Evolutionary conservation across 2,888 invertebrate species (phyloP).

Genomic region (Ptychoptera albimana): DNA sequence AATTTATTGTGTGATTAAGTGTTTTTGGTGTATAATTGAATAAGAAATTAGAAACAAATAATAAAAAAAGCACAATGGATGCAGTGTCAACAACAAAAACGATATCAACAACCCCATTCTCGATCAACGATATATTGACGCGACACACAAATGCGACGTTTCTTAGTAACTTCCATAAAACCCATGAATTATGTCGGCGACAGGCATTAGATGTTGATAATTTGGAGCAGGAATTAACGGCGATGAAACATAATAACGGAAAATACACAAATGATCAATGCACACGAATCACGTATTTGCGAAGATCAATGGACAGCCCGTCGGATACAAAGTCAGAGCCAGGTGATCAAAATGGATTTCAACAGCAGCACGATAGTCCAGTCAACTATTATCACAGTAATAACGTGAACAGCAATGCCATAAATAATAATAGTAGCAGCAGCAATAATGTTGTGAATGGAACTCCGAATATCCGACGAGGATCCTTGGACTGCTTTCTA

Average conservation of each 20-base stretch:
- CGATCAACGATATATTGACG: slow-evolving; percentile 57
- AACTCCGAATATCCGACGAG: slow-evolving; percentile 3
- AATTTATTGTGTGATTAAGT: slow-evolving; percentile 13
- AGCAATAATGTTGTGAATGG: slow-evolving; percentile 1
- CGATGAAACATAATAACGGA: slow-evolving; percentile 13
- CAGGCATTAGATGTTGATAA: slow-evolving; percentile 9
- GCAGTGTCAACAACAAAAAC: slow-evolving; percentile 16
- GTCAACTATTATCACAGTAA: slow-evolving; percentile 3
- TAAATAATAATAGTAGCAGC: not conserved
- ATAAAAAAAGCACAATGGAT: slow-evolving; percentile 7
- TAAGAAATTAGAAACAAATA: slow-evolving; percentile 22
- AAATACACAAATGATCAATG: too few relatives aligned
- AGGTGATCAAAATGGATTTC: slow-evolving; percentile 7
- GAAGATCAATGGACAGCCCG: not conserved
- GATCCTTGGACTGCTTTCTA: slow-evolving; percentile 10
- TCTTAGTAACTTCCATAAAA: slow-evolving; percentile 6
- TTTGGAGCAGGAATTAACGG: slow-evolving; percentile 3
- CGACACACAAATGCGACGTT: slow-evolving; percentile 18
- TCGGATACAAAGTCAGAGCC: slow-evolving; percentile 11
- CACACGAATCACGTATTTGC: not conserved
- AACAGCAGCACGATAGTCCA: slow-evolving; percentile 3
- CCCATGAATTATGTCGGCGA: slow-evolving; percentile 7
- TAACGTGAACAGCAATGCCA: slow-evolving; percentile 3
- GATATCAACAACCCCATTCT: slow-evolving; percentile 44
- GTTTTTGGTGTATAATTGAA: slow-evolving; percentile 16